These are phyloP conservation scores for Drosophila pseudoananassae DNA, from an alignment of 1,140 invertebrate genomes.

Conservation along the genomic window DNA sequence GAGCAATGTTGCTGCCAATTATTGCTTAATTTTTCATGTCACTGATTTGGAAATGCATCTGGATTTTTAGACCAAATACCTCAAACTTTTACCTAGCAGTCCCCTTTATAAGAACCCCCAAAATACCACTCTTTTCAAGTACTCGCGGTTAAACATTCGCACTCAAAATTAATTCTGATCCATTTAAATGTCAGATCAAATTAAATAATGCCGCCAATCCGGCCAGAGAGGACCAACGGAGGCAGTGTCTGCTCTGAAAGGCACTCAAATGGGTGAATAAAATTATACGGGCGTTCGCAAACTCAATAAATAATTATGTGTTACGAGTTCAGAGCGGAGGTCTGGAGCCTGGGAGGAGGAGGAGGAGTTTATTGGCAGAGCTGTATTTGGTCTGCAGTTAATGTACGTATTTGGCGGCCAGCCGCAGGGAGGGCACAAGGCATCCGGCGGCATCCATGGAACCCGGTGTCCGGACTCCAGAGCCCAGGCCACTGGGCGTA, in stretches of 20 bases:
- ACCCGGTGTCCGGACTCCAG: not conserved
- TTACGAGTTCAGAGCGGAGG: conserved; percentile 20
- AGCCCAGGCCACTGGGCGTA: conserved; percentile 49
- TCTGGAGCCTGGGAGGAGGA: not conserved
- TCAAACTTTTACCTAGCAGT: too few species aligned
- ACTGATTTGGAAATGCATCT: not conserved
- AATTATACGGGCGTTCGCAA: conserved; percentile 59
- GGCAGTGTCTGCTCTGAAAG: conserved; percentile 62
- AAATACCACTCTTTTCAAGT: not conserved
- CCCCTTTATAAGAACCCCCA: not conserved
- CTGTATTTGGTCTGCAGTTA: conserved; percentile 61
- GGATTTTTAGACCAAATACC: too few species aligned
- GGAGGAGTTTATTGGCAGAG: not conserved
- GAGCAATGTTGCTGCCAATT: not conserved
- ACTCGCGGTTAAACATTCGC: not conserved
- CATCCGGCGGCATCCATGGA: not conserved
- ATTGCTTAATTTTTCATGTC: not conserved
- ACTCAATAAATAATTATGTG: conserved; percentile 81
- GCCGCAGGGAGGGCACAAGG: conserved; percentile 17
- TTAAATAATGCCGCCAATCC: conserved; percentile 44
- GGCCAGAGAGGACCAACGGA: conserved; percentile 1
- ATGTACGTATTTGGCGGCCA: conserved; percentile 55
- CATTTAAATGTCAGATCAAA: conserved; percentile 55
- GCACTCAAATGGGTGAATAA: conserved; percentile 67
- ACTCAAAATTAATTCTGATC: conserved; percentile 7